Evolutionary conservation across 2,797 vertebrate genomes (phyloP).

Genomic region (Dermochelys coriacea): DNA sequence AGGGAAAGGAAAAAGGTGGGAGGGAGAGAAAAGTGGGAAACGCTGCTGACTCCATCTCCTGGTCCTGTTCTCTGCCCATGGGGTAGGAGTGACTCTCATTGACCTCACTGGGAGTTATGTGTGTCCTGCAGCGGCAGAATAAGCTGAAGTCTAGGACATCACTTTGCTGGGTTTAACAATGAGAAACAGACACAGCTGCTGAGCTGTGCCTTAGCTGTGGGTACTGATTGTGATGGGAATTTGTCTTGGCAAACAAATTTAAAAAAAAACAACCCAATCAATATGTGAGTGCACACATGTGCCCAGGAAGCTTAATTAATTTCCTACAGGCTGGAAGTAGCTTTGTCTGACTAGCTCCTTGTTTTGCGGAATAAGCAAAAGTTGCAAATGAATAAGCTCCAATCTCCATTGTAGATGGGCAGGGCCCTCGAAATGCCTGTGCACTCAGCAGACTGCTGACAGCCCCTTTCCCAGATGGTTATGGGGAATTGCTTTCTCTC

Average conservation of each 20-base stretch:
- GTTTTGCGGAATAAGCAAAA: not conserved
- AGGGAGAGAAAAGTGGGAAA: not conserved
- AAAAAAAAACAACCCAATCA: not conserved
- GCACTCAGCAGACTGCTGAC: not conserved
- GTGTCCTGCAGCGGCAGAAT: not conserved
- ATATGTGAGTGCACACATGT: not conserved
- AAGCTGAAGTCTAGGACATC: not conserved
- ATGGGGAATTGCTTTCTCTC: not conserved
- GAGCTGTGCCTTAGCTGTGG: not conserved
- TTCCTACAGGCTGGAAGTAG: not conserved
- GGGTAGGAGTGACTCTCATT: not conserved
- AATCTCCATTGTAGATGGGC: not conserved
- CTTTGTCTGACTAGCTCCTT: not conserved
- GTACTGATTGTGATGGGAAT: not conserved
- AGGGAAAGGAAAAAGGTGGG: not conserved
- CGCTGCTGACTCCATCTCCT: not conserved
- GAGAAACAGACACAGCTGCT: not conserved
- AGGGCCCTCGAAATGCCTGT: not conserved
- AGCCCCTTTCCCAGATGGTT: not conserved
- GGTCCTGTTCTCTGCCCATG: not conserved
- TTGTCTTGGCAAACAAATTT: not conserved
- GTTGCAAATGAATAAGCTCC: not conserved
- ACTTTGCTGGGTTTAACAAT: not conserved
- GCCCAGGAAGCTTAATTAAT: not conserved
- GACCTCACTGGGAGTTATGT: not conserved